Evolutionary conservation across 2,113 vertebrate species (phyloP).

Genomic region (Chionodraco myersi): DNA sequence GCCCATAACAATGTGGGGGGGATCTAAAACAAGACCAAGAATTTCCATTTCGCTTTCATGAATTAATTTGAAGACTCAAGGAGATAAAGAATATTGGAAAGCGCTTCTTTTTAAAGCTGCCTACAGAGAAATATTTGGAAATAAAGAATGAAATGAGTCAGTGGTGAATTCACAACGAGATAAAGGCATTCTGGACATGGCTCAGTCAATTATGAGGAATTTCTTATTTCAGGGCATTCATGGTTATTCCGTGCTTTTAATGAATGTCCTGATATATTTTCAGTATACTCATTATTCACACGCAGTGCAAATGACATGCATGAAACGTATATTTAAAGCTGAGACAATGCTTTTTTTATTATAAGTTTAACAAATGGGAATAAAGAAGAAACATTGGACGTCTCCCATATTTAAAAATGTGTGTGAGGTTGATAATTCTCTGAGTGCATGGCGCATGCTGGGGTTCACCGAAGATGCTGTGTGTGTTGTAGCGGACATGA

Average conservation of each 20-base stretch:
- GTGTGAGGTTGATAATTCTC: conserved; percentile 27
- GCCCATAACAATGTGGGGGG: background rate
- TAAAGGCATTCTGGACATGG: conserved; percentile 47
- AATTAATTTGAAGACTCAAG: conserved; percentile 31
- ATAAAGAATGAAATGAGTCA: conserved; percentile 46
- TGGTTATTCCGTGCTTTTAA: conserved; percentile 47
- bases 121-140: conserved; percentile 7
- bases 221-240: conserved; percentile 32
- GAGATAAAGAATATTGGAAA: conserved; percentile 33
- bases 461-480: conserved; percentile 47
- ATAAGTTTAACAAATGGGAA: conserved; percentile 4
- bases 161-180: conserved; percentile 41
- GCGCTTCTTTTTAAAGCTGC: background rate
- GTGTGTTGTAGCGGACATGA: conserved; percentile 78
- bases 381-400: conserved; percentile 12
- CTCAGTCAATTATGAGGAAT: conserved; percentile 18
- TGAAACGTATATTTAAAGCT: conserved; percentile 12
- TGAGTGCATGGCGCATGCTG: conserved; percentile 24
- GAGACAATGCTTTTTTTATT: conserved; percentile 16
- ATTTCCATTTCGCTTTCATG: conserved; percentile 43
- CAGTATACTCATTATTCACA: conserved; percentile 31
- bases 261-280: conserved; percentile 40
- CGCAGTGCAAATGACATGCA: background rate
- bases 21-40: conserved; percentile 23
- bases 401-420: background rate